Conservation (phyloP, 2,797 vertebrate species). For the Todus mexicanus region DNA sequence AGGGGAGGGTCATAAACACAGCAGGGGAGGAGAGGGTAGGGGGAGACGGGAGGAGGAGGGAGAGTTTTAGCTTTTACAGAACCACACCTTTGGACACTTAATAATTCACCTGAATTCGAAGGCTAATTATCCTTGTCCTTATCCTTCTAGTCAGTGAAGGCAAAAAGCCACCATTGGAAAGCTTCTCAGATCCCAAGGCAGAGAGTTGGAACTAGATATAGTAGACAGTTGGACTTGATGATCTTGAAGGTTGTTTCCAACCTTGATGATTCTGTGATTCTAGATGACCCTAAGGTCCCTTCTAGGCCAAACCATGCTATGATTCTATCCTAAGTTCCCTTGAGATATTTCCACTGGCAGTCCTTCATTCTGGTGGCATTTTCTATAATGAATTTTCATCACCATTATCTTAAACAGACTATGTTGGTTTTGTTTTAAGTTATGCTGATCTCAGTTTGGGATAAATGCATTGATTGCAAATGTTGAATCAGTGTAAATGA, state of each 20-base stretch:
- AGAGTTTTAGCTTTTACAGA: background rate
- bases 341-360: background rate
- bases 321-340: background rate
- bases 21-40: rapidly evolving
- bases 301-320: too few relatives aligned
- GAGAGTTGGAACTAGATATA: too few relatives aligned
- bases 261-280: too few relatives aligned
- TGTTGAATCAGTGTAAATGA: background rate
- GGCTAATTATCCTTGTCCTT: background rate
- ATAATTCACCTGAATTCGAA: background rate
- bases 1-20: background rate
- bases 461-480: background rate
- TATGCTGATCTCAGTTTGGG: background rate
- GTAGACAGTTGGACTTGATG: too few relatives aligned
- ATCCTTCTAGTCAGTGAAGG: background rate
- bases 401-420: background rate
- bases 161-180: background rate
- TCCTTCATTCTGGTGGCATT: background rate
- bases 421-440: background rate
- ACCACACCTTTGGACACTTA: background rate
- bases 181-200: background rate
- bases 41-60: background rate
- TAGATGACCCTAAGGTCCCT: too few relatives aligned
- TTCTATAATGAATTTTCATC: background rate
- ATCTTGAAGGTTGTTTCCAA: too few relatives aligned